Base-by-base conservation (phyloP, 2,797 vertebrate genomes). In the Notoglanidium macrostoma region DNA sequence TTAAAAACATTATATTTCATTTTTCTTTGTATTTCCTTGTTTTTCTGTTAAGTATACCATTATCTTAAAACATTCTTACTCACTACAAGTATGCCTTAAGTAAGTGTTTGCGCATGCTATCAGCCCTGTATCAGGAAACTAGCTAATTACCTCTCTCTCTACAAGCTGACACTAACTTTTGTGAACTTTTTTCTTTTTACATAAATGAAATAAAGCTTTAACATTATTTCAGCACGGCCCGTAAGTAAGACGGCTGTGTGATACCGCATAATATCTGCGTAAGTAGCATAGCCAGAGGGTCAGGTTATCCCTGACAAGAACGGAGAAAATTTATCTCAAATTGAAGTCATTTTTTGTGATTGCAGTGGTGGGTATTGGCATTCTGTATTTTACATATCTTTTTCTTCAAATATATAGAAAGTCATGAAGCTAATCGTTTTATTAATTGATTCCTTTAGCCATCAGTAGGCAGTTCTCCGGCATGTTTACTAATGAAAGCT, bases 401-500 rank as follows among this genome's bases (percentile, higher is more conserved):
- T n/a, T 76, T 15, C 46, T 10, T 40, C 17, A 15, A 32, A 26
- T 67, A 14, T 67, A 9, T 63, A n/a, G 10, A 10, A 35, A 10
- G 29, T 40, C 10, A 23, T 40, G 1, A 40, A 40, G 32, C 54
- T 59, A 32, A 57, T 35, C 4, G 2, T 14, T 40, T 79, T 57
- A 19, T 59, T 12, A 10, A 59, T 7, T 59, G 32, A 57, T 35
- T 79, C 59, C 10, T 79, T 79, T 40, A 79, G 12, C 54, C 32
- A 40, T 40, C 40, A 44, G 21, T 23, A 73, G 17, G 40, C 29
- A 57, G 17, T 32, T 57, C 49, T 77, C 54, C 1, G 17, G n/a
- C 51, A 78, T 55, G n/a, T 78, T 54, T 79, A 35, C 78, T 46
- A 12, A 61, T 80, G 15, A 78, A 55, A 78, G 76, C 51, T n/a